phyloP scores from a whole-genome alignment of 2,113 vertebrate species.

The Embiotoca jacksoni region DNA sequence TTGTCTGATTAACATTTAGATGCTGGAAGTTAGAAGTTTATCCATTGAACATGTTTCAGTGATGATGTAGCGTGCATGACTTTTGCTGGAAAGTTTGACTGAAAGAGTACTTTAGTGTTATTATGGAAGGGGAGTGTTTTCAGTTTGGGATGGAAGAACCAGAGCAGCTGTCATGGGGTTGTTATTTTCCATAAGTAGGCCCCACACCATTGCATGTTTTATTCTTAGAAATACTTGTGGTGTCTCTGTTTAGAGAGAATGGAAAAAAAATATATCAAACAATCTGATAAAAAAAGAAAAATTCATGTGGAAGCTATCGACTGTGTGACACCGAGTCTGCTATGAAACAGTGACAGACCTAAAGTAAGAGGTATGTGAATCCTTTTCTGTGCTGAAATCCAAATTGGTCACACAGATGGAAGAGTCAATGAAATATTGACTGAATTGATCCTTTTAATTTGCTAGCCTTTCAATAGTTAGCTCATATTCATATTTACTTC shows the following conservation, averaged over 20 bases:
- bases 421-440: conserved; percentile 2
- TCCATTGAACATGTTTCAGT: background rate
- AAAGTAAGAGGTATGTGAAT: background rate
- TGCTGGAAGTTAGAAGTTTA: background rate
- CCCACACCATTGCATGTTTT: conserved; percentile 36
- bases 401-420: background rate
- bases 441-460: conserved; percentile 33
- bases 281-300: conserved; percentile 36
- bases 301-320: background rate
- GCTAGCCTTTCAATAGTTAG: conserved; percentile 20
- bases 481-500: conserved; percentile 5
- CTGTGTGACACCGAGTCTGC: background rate
- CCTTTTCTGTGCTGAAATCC: conserved; percentile 13
- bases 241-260: conserved; percentile 33
- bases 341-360: background rate
- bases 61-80: background rate
- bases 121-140: conserved; percentile 14
- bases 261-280: conserved; percentile 36
- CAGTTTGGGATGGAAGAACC: conserved; percentile 37
- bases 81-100: background rate
- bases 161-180: conserved; percentile 35
- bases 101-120: conserved; percentile 11
- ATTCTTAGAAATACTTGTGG: conserved; percentile 51
- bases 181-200: conserved; percentile 35
- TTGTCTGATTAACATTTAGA: background rate